Evolutionary conservation across 1,140 invertebrate species (phyloP).

Genomic region (Temnothorax nylanderi): DNA sequence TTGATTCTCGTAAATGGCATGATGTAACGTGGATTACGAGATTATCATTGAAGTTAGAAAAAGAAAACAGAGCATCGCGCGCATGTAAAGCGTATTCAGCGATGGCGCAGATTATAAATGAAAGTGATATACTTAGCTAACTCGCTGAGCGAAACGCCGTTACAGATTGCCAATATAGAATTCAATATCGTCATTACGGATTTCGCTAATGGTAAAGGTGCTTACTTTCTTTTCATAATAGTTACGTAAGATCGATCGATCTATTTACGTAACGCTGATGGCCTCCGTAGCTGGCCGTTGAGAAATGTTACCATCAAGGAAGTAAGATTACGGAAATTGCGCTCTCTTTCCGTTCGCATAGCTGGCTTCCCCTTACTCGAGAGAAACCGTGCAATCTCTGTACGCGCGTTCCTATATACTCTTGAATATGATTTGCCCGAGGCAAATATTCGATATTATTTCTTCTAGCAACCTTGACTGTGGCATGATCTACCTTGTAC

Average conservation of each 20-base stretch:
- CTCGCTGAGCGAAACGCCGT: constrained; percentile 19
- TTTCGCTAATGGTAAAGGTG: constrained; percentile 40
- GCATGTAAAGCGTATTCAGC: neutral
- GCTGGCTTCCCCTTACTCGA: constrained; percentile 1
- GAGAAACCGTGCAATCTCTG: constrained; percentile 15
- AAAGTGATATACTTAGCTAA: constrained; percentile 41
- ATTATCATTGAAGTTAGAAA: constrained; percentile 4
- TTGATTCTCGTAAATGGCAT: constrained; percentile 16
- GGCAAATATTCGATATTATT: constrained; percentile 51
- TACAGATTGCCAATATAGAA: constrained; percentile 35
- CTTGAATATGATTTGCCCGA: constrained; percentile 4
- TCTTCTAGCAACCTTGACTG: constrained; percentile 57
- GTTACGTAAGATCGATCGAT: constrained; percentile 48
- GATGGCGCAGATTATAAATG: constrained; percentile 25
- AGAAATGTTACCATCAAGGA: constrained; percentile 52
- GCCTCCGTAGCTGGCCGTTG: constrained; percentile 8
- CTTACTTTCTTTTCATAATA: constrained; percentile 47
- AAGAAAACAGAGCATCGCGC: neutral
- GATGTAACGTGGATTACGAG: constrained; percentile 7
- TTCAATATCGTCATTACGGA: constrained; percentile 41
- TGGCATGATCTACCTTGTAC: constrained; percentile 54
- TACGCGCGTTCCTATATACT: neutral
- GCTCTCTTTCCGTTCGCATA: constrained; percentile 32
- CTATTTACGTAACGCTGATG: constrained; percentile 46
- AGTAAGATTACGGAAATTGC: constrained; percentile 55